Base-by-base conservation (phyloP, 2,797 vertebrate species). In the Leptatherina wallacei region DNA sequence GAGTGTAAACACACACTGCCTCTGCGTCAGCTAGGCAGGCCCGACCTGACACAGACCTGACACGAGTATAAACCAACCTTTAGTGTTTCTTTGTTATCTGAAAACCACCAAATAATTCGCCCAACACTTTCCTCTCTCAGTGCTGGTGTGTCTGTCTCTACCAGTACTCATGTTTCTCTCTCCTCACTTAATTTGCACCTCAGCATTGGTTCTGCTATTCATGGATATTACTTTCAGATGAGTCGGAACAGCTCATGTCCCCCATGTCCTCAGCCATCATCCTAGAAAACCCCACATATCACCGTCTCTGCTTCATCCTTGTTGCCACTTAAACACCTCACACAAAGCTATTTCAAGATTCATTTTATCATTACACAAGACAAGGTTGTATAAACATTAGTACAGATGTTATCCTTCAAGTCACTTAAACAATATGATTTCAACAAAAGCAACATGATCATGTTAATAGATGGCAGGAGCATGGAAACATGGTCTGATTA, bases 81-180 rank as follows among this genome's bases (percentile, higher is more conserved):
- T 14, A 40, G 12, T 40, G 38, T 42, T 18, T 1, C 4, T 42
- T 14, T 42, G 3, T 42, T 42, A 42, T 42, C 40, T 42, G 47
- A 10, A 86, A 86, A 81, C 80, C 54, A 51, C 22, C 69, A 56
- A 71, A 72, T 76, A 73, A 10, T 52, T 51, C 18, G 0, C 6
- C 79, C 57, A 14, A 75, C 82, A 47, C 62, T 58, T n/a, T 77
- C 61, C 16, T 52, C 68, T 61, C 57, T 78, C 44, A 16, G 69
- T 7, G 4, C 35, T 38, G 30, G 14, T 61, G 54, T 65, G 36
- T 69, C 61, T 47, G 12, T 38, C 36, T 38, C 36, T 38, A 38
- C 12, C 55, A 65, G 33, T 58, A 40, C 1, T 20, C 29, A 12
- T 49, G 16, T 57, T 32, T 24, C 22, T 40, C 44, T 75, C 66